Percentiles rank a stretch among this genome's conserved stretches.
phyloP scores from a whole-genome alignment of 2,113 vertebrate genomes.

The Lasiurus borealis region DNA sequence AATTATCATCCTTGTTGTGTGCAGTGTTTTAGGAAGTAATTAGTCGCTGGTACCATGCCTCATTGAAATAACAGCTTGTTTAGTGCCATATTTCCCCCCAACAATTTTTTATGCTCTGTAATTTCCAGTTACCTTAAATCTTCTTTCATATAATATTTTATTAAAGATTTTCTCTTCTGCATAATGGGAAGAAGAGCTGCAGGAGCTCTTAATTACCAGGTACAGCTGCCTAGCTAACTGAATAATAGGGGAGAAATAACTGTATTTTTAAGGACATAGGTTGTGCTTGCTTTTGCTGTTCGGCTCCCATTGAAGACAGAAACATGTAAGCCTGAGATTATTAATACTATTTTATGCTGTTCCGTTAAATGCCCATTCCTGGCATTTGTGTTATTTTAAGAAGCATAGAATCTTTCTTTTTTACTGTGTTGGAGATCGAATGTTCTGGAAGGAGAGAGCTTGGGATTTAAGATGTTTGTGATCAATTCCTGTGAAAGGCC shows the following conservation, averaged over 20 bases:
- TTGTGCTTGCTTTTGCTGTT: not conserved
- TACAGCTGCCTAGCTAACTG: not conserved
- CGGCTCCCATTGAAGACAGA: not conserved
- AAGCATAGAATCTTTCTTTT: not conserved
- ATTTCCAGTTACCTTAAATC: constrained; percentile 49
- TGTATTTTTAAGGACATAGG: not conserved
- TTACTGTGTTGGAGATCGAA: not conserved
- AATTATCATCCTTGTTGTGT: constrained; percentile 62
- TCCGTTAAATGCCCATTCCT: not conserved
- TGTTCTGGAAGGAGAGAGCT: not conserved
- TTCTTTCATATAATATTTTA: constrained; percentile 70
- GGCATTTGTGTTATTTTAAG: not conserved
- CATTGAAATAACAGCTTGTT: constrained; percentile 74
- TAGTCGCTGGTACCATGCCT: constrained; percentile 71
- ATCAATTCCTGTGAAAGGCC: not conserved
- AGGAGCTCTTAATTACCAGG: constrained; percentile 59
- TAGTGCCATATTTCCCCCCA: constrained; percentile 60
- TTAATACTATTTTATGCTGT: not conserved
- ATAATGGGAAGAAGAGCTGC: constrained; percentile 69
- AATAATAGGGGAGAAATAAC: not conserved
- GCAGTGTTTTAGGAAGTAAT: constrained; percentile 76
- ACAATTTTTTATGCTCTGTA: constrained; percentile 67
- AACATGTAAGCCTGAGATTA: not conserved
- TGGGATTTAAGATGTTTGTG: not conserved
- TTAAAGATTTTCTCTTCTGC: constrained; percentile 80